Conservation (phyloP, 1,140 invertebrate species). For the Subanguina moxae region DNA sequence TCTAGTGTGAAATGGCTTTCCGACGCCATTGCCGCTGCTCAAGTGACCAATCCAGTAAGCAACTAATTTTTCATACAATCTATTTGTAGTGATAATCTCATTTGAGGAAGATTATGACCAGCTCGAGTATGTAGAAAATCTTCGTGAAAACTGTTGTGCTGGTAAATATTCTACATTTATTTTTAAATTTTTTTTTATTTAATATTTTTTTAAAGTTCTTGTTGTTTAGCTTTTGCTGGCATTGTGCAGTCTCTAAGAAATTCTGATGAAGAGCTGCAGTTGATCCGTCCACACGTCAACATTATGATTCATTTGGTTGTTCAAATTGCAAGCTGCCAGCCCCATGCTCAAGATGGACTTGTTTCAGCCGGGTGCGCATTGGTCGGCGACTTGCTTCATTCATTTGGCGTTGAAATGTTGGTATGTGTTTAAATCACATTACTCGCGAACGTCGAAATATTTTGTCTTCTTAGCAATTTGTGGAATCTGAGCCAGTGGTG, state of each 20-base stretch:
- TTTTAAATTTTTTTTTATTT: too few species aligned
- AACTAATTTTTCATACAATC: neutral
- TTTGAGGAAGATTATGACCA: slow-evolving; percentile 56
- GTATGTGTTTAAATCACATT: slow-evolving; percentile 18
- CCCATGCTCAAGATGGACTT: slow-evolving; percentile 27
- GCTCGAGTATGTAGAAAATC: slow-evolving; percentile 51
- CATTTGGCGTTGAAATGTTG: slow-evolving; percentile 36
- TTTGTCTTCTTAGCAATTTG: neutral
- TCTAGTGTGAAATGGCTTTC: slow-evolving; percentile 40
- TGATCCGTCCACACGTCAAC: slow-evolving; percentile 24
- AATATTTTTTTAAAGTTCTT: too few species aligned
- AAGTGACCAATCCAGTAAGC: slow-evolving; percentile 48
- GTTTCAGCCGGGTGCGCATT: slow-evolving; percentile 24
- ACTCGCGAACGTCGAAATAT: slow-evolving; percentile 4
- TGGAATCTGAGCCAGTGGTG: slow-evolving; percentile 18
- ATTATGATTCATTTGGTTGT: slow-evolving; percentile 34
- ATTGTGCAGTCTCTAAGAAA: slow-evolving; percentile 49
- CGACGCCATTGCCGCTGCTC: slow-evolving; percentile 49
- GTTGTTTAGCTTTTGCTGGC: slow-evolving; percentile 41
- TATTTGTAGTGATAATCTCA: neutral
- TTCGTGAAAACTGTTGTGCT: slow-evolving; percentile 51
- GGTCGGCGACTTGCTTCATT: slow-evolving; percentile 40
- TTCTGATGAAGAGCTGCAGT: slow-evolving; percentile 11
- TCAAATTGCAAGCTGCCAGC: slow-evolving; percentile 30
- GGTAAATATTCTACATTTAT: too few species aligned